Percentiles rank a stretch among this genome's conserved stretches.
These are phyloP conservation scores for Delphinus delphis DNA, from an alignment of 2,113 vertebrate genomes.

Conservation along the genomic window DNA sequence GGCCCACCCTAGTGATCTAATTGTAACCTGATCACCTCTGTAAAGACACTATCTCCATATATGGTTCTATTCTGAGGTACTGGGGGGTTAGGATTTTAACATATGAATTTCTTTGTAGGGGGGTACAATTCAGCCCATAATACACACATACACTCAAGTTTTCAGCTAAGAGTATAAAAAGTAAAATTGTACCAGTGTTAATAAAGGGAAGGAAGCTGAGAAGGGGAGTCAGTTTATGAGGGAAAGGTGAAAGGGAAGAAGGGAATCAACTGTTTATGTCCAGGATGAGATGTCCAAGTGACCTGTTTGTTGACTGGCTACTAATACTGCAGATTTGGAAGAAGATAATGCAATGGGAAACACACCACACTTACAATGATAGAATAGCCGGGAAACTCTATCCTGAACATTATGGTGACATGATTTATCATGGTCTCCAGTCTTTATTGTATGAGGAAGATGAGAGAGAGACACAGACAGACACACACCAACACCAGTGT, in stretches of 20 bases:
- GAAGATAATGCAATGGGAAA: not conserved
- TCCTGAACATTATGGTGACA: not conserved
- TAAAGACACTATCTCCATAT: not conserved
- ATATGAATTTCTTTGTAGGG: not conserved
- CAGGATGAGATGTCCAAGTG: not conserved
- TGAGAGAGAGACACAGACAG: not conserved
- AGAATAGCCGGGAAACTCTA: not conserved
- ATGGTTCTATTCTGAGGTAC: not conserved
- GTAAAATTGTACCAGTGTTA: not conserved
- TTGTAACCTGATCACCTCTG: not conserved
- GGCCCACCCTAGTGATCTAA: not conserved
- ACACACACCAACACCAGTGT: not conserved
- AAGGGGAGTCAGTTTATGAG: not conserved
- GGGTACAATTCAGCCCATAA: not conserved
- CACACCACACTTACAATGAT: not conserved
- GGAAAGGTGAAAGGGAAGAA: not conserved
- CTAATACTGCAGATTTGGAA: not conserved
- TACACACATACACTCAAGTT: not conserved
- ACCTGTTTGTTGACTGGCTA: not conserved
- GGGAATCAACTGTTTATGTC: not conserved
- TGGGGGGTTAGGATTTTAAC: not conserved
- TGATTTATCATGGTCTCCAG: not conserved
- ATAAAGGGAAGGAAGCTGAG: conserved; percentile 14
- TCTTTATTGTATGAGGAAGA: not conserved
- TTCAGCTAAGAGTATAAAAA: conserved; percentile 7